These are phyloP conservation scores for Dreissena rostriformis DNA, from an alignment of 1,140 invertebrate genomes.

Conservation along the genomic window DNA sequence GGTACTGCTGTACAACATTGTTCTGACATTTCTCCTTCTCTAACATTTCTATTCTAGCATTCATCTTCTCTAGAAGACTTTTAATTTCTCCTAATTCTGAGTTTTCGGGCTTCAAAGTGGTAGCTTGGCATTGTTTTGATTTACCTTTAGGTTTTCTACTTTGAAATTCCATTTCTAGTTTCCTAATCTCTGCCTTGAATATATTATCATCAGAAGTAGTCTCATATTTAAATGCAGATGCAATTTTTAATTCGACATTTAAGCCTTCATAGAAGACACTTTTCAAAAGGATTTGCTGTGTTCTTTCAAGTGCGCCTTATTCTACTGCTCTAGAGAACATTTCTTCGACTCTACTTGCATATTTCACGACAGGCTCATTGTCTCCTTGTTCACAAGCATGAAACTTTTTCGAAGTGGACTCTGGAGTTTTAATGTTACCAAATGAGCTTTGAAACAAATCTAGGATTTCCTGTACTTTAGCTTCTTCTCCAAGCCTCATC, in stretches of 20 bases:
- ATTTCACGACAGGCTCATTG: too few relatives aligned
- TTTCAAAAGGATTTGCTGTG: slow-evolving; percentile 3
- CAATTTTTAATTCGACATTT: too few relatives aligned
- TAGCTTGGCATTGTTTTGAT: too few relatives aligned
- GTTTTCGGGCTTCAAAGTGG: not conserved
- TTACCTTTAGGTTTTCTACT: not conserved
- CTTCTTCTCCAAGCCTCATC: not conserved
- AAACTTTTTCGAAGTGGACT: too few relatives aligned
- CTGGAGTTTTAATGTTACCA: not conserved
- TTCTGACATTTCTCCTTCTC: too few relatives aligned
- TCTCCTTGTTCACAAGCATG: too few relatives aligned
- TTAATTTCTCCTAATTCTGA: slow-evolving; percentile 4
- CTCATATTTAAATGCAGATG: too few relatives aligned
- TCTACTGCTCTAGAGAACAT: slow-evolving; percentile 12
- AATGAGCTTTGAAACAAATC: not conserved
- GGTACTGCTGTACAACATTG: too few relatives aligned
- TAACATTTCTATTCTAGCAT: slow-evolving; percentile 6
- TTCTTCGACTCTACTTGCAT: too few relatives aligned
- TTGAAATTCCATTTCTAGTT: not conserved
- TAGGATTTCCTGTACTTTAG: not conserved
- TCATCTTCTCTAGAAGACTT: not conserved
- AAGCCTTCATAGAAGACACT: too few relatives aligned
- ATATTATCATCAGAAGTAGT: too few relatives aligned
- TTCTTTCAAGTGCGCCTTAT: not conserved
- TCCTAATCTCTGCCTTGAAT: slow-evolving; percentile 17